Percentiles rank a stretch among this genome's conserved stretches.
Conservation (phyloP, 2,797 vertebrate genomes). For the Neoniphon sammara region DNA sequence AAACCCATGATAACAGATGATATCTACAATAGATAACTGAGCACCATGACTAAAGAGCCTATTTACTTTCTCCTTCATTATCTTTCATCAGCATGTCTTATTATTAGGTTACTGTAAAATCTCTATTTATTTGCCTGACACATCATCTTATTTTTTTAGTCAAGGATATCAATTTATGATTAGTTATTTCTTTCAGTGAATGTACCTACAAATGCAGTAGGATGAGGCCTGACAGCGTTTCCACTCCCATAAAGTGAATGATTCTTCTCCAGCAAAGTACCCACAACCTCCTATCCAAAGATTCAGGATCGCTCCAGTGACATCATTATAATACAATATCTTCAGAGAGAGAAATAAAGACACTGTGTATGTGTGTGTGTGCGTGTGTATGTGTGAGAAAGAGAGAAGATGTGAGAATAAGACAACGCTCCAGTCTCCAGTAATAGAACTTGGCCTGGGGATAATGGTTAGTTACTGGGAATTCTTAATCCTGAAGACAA, state of each 20-base stretch:
- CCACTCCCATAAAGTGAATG: background rate
- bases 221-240: slow-evolving; percentile 10
- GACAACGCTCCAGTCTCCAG: slow-evolving; percentile 54
- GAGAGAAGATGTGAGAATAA: slow-evolving; percentile 6
- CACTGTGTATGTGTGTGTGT: background rate
- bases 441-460: slow-evolving; percentile 69
- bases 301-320: slow-evolving; percentile 32
- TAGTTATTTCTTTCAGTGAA: background rate
- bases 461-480: slow-evolving; percentile 60
- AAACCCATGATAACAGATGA: slow-evolving; percentile 66
- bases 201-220: background rate
- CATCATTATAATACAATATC: slow-evolving; percentile 28
- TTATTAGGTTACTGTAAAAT: slow-evolving; percentile 45
- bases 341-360: slow-evolving; percentile 10
- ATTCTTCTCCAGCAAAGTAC: slow-evolving; percentile 24
- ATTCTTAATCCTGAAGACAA: slow-evolving; percentile 75
- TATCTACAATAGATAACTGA: slow-evolving; percentile 61
- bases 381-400: background rate
- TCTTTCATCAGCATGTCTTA: slow-evolving; percentile 50
- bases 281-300: background rate
- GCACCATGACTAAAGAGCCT: slow-evolving; percentile 61
- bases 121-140: slow-evolving; percentile 43
- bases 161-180: background rate
- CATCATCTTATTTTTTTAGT: slow-evolving; percentile 32
- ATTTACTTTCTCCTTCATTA: slow-evolving; percentile 55